Evolutionary conservation across 2,113 vertebrate genomes (phyloP), one percentile per base, ranked within the genome.

Genomic region (Micronisus gabar): DNA sequence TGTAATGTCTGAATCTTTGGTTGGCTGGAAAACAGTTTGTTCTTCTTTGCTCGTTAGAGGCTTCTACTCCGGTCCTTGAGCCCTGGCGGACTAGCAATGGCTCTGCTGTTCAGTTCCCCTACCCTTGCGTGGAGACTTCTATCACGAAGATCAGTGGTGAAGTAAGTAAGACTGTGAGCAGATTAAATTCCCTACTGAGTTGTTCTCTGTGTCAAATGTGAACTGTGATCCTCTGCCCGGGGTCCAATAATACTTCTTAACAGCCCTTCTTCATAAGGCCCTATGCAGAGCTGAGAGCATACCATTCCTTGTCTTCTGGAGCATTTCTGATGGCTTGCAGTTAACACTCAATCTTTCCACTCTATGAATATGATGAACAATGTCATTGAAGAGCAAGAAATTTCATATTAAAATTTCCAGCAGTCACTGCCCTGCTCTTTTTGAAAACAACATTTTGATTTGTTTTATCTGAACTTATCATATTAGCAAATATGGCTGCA

Each of bases 101-200:
- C 43, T 97, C 93, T 63, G 88, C 87, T 73, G 74, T 99, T 81
- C 98, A 32, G 53, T 99, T 99, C 78, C 98, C 99, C 17, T 97
- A 97, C 34, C 91, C 97, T 6, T 99, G 99, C 45, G 71, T 98
- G 65, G 98, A 99, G 92, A 99, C 83, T 10, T 98, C 98, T 8
- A 88, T 99, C 76, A 98, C 98, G 3, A 94, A 81, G 52, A 97
- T 99, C 94, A 68, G 55, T 12, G 98, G 97, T 86, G 98, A 99
- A 98, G 99, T 99, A 97, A 93, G 94, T 98, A 52, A 93, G 41
- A 59, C 67, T 61, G 4, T 22, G 47, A 89, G 40, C 70, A 58
- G 32, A 53, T n/a, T 66, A 26, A 83, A 30, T 36, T 20, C 30
- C 14, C 19, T 75, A 16, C 8, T 41, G 6, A 9, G 3, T 74